Base-by-base conservation (phyloP, 2,797 vertebrate genomes). In the Sylvilagus floridanus region DNA sequence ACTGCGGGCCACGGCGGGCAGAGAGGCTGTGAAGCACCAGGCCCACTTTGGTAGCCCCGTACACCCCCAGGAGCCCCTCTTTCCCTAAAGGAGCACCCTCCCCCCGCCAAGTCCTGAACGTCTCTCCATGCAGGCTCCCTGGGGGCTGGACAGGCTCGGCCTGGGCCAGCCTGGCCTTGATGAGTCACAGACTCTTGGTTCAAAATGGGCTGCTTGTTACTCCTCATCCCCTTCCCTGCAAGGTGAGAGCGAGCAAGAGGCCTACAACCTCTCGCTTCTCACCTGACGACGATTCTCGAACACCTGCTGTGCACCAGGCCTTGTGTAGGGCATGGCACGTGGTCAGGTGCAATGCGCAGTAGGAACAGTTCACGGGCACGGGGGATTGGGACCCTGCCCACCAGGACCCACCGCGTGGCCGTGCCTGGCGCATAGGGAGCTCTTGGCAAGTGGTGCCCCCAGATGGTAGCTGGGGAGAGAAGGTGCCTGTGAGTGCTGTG, bases 311-410 rank as follows among this genome's bases (percentile, higher is more conserved):
- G 19, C 32, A 3, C 10, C 69, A 78, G 63, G 47, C 65, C 88
- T 60, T 32, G 52, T 17, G 54, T 21, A 14, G 68, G 5, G 22
- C 26, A 22, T 21, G 1, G 22, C 2, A 0, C 2, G 1, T 10
- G 3, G 62, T 19, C 9, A 0, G 12, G 63, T 57, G 54, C 6
- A 11, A 4, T n/a, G 2, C 52, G 21, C 22, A 16, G 10, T 54
- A 5, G 28, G 50, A 52, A 35, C 26, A 50, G 21, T 47, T 57
- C 42, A 4, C 7, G 32, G 26, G 28, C 13, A 0, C 30, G 19
- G 13, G 79, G 78, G 84, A 22, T 52, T 69, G 5, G 79, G 73
- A 17, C 22, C 24, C 60, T 5, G 26, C 19, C 88, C 22, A 42
- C 2, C 47, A 26, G 54, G 30, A 2, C n/a, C 11, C 4, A 16